Base-by-base conservation (phyloP, 2,888 invertebrate species). In the Oscheius myriophilus region DNA sequence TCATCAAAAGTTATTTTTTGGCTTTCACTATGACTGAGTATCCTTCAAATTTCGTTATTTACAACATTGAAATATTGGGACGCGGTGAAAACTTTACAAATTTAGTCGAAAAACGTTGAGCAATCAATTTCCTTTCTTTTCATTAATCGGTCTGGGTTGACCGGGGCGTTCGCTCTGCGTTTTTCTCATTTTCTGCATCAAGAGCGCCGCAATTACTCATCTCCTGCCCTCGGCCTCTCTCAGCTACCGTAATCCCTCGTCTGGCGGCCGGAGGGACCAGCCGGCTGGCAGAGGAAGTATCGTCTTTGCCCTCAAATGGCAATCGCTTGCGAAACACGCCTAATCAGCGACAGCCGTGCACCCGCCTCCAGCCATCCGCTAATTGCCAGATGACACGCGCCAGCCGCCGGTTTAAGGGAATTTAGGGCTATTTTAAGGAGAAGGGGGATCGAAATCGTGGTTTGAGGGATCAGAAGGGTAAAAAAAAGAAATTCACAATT, bases 171-270 rank as follows among this genome's bases (percentile, higher is more conserved):
- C 33, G 33, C 9, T 33, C 33, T 42, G 26, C 23, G 21, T 57
- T 55, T 66, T 66, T 66, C 66, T 57, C 66, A 66, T 66, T 66
- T 66, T 57, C 66, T 53, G 45, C 58, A 66, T 57, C 66, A 53
- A 66, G 66, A 57, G 66, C 57, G 41, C 46, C 33, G 46, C 66
- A 66, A 66, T 66, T 66, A 66, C 66, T 66, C 66, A 66, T 66
- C 59, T 59, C 39, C 43, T 49, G 21, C 23, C 49, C 18, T 23
- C 49, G 18, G 18, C 49, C 33, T 33, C 33, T 33, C 33, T 9
- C 11, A 25, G 25, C 61, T 61, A 61, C 61, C 61, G 61, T 61
- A 61, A 2, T 16, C 61, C 46, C n/a, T 33, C 33, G 33, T 33
- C 33, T 33, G n/a, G 33, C 33, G 33, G 33, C 33, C 9, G 33